Conservation (phyloP, 2,888 invertebrate species). For the Sinodicranocentrus sp. region DNA sequence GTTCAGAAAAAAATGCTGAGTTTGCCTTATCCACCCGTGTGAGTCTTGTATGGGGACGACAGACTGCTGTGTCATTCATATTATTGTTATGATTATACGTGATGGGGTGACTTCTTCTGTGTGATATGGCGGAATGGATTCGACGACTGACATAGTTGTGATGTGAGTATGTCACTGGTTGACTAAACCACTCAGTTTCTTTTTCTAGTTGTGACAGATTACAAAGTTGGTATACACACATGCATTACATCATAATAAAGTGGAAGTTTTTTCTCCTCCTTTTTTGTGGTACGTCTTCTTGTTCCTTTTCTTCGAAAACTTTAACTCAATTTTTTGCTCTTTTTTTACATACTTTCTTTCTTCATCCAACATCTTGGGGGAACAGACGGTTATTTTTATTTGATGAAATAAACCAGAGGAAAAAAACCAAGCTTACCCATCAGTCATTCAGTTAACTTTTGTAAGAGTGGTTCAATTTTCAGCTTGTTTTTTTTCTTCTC, state of each 20-base stretch:
- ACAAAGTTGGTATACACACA: conserved; percentile 2
- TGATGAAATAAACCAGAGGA: neutral
- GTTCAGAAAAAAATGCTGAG: conserved; percentile 36
- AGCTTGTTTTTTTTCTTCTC: too few species aligned
- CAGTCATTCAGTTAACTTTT: conserved; percentile 42
- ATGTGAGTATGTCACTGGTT: neutral
- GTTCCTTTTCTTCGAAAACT: conserved; percentile 17
- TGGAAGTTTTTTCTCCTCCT: conserved; percentile 15
- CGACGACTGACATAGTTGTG: neutral
- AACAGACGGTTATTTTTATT: conserved; percentile 21
- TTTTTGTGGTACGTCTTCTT: neutral
- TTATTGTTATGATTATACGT: conserved; percentile 34
- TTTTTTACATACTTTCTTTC: too few species aligned
- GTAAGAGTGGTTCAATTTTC: conserved; percentile 46
- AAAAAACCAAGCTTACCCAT: conserved; percentile 11
- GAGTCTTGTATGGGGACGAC: conserved; percentile 13
- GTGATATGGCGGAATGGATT: neutral
- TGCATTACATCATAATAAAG: conserved; percentile 47
- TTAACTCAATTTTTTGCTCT: conserved; percentile 34
- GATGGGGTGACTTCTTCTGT: neutral
- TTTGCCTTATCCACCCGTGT: neutral
- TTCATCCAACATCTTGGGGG: too few species aligned
- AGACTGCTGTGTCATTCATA: conserved; percentile 23
- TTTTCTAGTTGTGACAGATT: conserved; percentile 25
- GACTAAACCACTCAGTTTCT: conserved; percentile 1